Base-by-base conservation (phyloP, 2,113 vertebrate genomes). In the Myiozetetes cayanensis region DNA sequence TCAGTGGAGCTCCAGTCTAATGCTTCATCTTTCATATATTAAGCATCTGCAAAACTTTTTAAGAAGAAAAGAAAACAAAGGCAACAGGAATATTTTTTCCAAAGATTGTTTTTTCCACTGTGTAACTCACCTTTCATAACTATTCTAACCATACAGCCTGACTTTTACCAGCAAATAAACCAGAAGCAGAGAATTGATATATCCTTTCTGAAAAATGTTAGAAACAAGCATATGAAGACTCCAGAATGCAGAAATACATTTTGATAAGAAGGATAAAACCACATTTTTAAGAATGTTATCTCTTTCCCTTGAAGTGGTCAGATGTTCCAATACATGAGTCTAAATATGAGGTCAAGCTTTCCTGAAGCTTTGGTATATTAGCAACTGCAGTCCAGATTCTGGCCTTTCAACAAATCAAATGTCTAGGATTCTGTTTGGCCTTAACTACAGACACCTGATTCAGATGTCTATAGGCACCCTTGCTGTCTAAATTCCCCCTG, bases 11-110 rank as follows among this genome's bases (percentile, higher is more conserved):
- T 85, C 25, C 4, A 1, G 37, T 39, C 78, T 92, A 92, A 94
- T 41, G 22, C 63, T 94, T 87, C 52, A 85, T 15, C 46, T 96
- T 97, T 96, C 59, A 33, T 91, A 73, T 63, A 5, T 30, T 96
- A 94, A 95, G 50, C 56, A 58, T 30, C 16, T 90, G 68, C 23
- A 81, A 94, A 86, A 84, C 3, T 7, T 95, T 80, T 96, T 89
- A 86, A 55, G n/a, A 24, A 85, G 58, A 44, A 95, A 85, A 86
- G 31, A 81, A 95, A 94, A 83, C 28, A 95, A 93, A 93, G 19
- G 22, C 17, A 77, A 82, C 35, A 35, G 9, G 30, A 91, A 61
- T 82, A 66, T 82, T 93, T 90, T 84, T 46, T 55, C 50, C 76
- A 41, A 89, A 55, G 43, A 18, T 44, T 20, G 12, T 70, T 87